Evolutionary conservation across 2,888 invertebrate genomes (phyloP).

Genomic region (Herminia tarsipennalis): DNA sequence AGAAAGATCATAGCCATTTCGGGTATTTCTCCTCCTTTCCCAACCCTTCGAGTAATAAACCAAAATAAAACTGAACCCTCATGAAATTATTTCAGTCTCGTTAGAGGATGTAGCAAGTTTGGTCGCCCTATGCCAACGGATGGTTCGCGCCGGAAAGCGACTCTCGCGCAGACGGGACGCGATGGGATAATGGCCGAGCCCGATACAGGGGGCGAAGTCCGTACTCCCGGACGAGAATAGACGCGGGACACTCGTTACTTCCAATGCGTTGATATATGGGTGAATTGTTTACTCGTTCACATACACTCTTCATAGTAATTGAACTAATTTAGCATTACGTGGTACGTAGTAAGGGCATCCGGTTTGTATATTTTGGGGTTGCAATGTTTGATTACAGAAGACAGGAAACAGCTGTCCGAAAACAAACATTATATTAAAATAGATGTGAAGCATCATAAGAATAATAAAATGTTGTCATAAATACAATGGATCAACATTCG

Average conservation of each 20-base stretch:
- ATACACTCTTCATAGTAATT: conserved; percentile 30
- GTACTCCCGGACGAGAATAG: conserved; percentile 38
- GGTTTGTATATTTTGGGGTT: no score
- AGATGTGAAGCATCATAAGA: no score
- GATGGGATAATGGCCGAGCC: conserved; percentile 63
- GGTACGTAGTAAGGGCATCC: conserved; percentile 21
- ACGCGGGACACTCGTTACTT: conserved; percentile 28
- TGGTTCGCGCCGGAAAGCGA: conserved; percentile 58
- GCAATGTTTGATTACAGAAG: no score
- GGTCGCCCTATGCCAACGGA: conserved; percentile 46
- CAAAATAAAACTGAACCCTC: no score
- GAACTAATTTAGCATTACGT: no score
- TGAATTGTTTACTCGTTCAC: conserved; percentile 29
- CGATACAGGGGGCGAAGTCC: conserved; percentile 65
- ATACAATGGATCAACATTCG: no score
- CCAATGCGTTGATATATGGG: conserved; percentile 31
- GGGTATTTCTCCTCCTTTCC: no score
- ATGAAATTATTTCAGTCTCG: background rate
- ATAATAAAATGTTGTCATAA: no score
- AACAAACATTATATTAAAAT: no score
- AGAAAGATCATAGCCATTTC: no score
- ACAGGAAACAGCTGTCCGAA: no score
- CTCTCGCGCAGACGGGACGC: conserved; percentile 54
- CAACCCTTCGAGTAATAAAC: no score
- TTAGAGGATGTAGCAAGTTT: conserved; percentile 1